Evolutionary conservation across 2,888 invertebrate genomes (phyloP), one percentile per base, ranked within the genome.

Genomic region (Chydorus sphaericus): DNA sequence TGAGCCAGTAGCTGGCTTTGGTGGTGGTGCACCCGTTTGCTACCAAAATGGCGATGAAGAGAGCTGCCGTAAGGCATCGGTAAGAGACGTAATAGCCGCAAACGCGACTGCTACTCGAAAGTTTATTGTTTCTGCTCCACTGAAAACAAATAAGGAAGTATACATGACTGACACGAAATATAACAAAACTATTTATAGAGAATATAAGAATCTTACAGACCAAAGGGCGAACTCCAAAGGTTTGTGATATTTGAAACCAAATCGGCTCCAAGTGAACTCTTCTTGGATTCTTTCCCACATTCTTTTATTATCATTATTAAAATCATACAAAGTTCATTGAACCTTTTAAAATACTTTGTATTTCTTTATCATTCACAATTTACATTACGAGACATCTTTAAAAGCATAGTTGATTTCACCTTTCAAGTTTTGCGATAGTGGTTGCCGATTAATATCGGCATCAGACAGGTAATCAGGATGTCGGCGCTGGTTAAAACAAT

Each of bases 1-100:
- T 81, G 57, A 78, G 74, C 82, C 82, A 84, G 63, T 80, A 81
- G 60, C 49, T 29, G 26, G 58, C 57, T n/a, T 66, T 60, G 10
- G 39, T 26, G n/a, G 26, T 44, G 28, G 28, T 48, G 14, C 48
- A 52, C 14, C 37, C 48, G 31, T 57, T 53, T 68, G 65, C 69
- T 10, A 74, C 65, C 61, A 76, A 72, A 4, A 70, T 59, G 23
- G 58, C 55, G 4, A 62, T 6, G 59, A 78, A 70, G 50, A 74
- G 69, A 29, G 77, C 60, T 58, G 77, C 76, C 29, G 78, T 64
- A 33, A 76, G 54, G 75, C 78, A 78, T 63, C 81, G 77, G 66
- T 74, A 80, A 10, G 74, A 53, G 7, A 79, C 57, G 58, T 69
- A 73, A 66, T 23, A 44, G 20, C 44, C 44, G 7, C 11, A 23